phyloP scores from a whole-genome alignment of 2,113 vertebrate species.

The Glareola pratincola region DNA sequence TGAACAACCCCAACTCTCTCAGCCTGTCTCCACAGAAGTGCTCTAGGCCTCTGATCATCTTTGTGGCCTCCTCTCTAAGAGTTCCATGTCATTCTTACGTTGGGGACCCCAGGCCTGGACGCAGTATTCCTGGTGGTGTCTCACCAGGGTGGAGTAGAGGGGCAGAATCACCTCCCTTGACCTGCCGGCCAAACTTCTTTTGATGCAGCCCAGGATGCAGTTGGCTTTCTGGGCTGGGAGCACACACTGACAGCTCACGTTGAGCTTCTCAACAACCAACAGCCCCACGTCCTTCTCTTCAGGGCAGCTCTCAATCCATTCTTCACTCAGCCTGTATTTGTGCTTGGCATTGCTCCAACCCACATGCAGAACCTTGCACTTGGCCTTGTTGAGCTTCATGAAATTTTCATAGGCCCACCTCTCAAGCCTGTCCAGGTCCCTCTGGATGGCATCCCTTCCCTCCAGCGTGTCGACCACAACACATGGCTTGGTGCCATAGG shows the following conservation, averaged over 20 bases:
- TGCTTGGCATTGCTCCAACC: too few relatives aligned
- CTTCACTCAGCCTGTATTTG: too few relatives aligned
- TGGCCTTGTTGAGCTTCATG: too few relatives aligned
- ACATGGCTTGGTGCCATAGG: too few relatives aligned
- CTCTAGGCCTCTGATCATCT: neutral
- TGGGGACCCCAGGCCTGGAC: neutral
- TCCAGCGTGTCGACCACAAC: too few relatives aligned
- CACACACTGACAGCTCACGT: neutral
- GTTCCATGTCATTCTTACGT: neutral
- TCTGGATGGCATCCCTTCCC: too few relatives aligned
- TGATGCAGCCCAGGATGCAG: neutral
- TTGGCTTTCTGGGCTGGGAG: neutral
- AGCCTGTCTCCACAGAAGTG: neutral
- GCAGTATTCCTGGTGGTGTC: neutral
- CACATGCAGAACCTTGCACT: too few relatives aligned
- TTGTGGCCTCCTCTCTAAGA: neutral
- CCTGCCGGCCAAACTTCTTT: neutral
- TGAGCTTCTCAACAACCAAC: neutral
- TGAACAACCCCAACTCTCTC: neutral
- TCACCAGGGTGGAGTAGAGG: neutral
- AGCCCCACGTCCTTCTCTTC: too few relatives aligned
- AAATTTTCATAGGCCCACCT: too few relatives aligned
- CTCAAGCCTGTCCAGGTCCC: too few relatives aligned
- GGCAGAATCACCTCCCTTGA: neutral
- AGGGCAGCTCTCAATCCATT: too few relatives aligned